Conservation (phyloP, 1,140 invertebrate genomes). For the Varroa destructor region DNA sequence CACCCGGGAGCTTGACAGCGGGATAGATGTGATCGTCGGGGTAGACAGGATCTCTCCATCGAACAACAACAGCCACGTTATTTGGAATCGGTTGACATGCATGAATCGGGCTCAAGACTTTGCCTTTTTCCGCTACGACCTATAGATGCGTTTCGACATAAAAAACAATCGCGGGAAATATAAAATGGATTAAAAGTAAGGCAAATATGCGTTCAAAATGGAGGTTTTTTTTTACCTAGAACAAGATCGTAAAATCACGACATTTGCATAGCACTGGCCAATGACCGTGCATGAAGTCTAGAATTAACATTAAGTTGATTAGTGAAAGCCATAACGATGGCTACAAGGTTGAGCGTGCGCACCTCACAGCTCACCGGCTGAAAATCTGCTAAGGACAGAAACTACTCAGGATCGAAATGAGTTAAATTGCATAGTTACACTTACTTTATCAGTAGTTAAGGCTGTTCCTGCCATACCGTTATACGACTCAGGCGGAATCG, state of each 20-base stretch:
- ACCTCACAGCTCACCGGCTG: too few species aligned
- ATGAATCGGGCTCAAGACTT: slow-evolving; percentile 24
- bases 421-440: slow-evolving; percentile 30
- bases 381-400: not conserved
- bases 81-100: slow-evolving; percentile 30
- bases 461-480: slow-evolving; percentile 61
- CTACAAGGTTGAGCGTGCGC: too few species aligned
- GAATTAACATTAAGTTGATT: too few species aligned
- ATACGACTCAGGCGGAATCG: slow-evolving; percentile 44
- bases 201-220: not conserved
- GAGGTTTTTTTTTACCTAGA: not conserved
- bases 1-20: slow-evolving; percentile 53
- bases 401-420: slow-evolving; percentile 7
- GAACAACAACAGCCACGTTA: slow-evolving; percentile 48
- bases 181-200: not conserved
- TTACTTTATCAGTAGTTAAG: slow-evolving; percentile 51
- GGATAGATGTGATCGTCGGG: slow-evolving; percentile 59
- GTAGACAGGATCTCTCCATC: slow-evolving; percentile 68
- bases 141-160: not conserved
- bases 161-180: slow-evolving; percentile 23
- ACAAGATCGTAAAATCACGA: not conserved
- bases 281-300: not conserved
- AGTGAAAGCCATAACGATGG: too few species aligned
- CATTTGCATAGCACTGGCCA: slow-evolving; percentile 5
- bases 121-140: slow-evolving; percentile 30